A percentile compares a stretch with the other conserved stretches of the same genome.
Conservation (phyloP, 2,888 invertebrate genomes). For the Ethmia dodecea region DNA sequence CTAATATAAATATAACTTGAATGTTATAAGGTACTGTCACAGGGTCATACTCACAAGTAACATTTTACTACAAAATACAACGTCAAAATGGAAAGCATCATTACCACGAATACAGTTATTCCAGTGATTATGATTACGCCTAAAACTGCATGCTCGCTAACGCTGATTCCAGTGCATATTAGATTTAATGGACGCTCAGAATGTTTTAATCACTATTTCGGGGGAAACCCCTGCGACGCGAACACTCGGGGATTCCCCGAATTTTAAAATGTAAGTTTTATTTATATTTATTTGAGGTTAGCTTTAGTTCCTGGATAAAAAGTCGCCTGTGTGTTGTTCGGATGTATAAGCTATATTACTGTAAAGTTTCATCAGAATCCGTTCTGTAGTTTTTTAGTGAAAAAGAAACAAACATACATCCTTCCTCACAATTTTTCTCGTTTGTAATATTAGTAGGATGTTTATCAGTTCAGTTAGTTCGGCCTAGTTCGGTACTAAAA, state of each 20-base stretch:
- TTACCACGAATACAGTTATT: too few species aligned
- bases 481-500: too few species aligned
- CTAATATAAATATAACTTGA: too few species aligned
- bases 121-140: too few species aligned
- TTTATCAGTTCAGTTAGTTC: too few species aligned
- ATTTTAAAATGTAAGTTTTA: slow-evolving; percentile 8
- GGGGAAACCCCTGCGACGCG: neutral
- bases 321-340: neutral
- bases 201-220: slow-evolving; percentile 62
- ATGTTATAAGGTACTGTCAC: too few species aligned
- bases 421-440: too few species aligned
- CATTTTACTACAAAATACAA: too few species aligned
- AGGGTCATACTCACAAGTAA: too few species aligned
- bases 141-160: slow-evolving; percentile 11
- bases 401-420: too few species aligned
- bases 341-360: neutral
- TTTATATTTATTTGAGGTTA: neutral
- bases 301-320: neutral
- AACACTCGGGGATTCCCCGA: slow-evolving; percentile 2
- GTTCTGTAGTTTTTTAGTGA: neutral
- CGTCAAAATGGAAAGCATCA: too few species aligned
- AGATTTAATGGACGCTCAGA: slow-evolving; percentile 66
- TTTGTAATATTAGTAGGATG: too few species aligned
- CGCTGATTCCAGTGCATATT: slow-evolving; percentile 65
- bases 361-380: neutral